A percentile compares a stretch with the other conserved stretches of the same genome.
Conservation (phyloP, 2,888 invertebrate genomes). For the Metellina segmentata region DNA sequence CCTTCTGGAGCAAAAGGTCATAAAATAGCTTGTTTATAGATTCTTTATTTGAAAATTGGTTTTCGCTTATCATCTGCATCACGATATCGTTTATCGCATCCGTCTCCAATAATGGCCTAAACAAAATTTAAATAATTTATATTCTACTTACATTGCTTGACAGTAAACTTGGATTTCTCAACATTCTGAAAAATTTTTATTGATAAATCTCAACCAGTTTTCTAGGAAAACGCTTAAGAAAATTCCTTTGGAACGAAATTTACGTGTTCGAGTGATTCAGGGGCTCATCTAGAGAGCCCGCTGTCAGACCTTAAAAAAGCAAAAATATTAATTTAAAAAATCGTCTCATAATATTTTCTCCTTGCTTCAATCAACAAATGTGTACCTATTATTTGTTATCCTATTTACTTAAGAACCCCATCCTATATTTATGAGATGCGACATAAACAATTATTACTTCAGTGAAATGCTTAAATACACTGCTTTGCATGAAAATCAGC, state of each 20-base stretch:
- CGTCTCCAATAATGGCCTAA: not conserved
- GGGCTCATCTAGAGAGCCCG: no score
- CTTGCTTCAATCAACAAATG: no score
- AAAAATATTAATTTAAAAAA: no score
- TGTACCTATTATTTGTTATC: no score
- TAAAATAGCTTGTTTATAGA: conserved; percentile 4
- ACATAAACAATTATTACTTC: no score
- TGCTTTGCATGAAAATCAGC: no score
- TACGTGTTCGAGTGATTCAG: not conserved
- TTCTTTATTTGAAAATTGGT: not conserved
- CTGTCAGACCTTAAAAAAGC: no score
- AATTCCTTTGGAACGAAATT: not conserved
- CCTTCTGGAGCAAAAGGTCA: conserved; percentile 10
- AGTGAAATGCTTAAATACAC: no score
- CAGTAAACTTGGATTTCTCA: not conserved
- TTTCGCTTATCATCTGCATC: not conserved
- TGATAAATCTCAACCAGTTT: not conserved
- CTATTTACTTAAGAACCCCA: no score
- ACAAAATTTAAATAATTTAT: not conserved
- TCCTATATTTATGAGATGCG: no score
- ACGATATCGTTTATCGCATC: not conserved
- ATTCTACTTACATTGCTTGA: not conserved
- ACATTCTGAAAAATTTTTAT: not conserved
- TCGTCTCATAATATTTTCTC: no score
- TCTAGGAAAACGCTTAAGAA: not conserved